A percentile compares a stretch with the other conserved stretches of the same genome.
Evolutionary conservation across 2,888 invertebrate genomes (phyloP).

Genomic region (Metopia argyrocephala): DNA sequence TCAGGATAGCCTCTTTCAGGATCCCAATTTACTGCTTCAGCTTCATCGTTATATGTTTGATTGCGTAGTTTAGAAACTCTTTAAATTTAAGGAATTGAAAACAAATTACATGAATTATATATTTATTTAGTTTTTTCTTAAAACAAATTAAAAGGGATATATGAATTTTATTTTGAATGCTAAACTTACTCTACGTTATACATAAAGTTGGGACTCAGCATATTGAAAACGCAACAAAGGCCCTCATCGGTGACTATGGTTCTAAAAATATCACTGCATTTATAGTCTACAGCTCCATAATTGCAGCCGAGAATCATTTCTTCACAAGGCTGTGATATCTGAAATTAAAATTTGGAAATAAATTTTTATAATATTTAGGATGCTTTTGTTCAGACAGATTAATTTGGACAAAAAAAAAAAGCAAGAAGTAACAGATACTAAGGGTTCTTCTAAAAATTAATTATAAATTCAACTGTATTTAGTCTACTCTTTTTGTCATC

Average conservation of each 20-base stretch:
- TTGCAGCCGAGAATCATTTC: constrained; percentile 85
- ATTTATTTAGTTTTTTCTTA: background rate
- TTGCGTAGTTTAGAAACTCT: constrained; percentile 34
- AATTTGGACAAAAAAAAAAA: no score
- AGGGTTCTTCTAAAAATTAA: no score
- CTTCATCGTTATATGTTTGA: constrained; percentile 25
- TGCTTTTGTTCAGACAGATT: no score
- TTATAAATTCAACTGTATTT: no score
- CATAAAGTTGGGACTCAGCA: constrained; percentile 81
- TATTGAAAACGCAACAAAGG: constrained; percentile 90
- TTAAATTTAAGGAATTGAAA: background rate
- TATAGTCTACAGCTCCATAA: constrained; percentile 82
- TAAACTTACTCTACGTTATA: constrained; percentile 54
- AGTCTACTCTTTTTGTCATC: no score
- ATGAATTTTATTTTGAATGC: no score
- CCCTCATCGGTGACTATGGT: constrained; percentile 83
- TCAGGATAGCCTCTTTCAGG: constrained; percentile 84
- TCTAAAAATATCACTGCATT: constrained; percentile 85
- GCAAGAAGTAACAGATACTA: no score
- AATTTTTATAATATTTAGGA: no score
- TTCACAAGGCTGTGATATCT: constrained; percentile 87
- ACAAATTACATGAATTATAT: no score
- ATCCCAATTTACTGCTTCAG: constrained; percentile 82
- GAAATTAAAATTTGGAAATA: background rate
- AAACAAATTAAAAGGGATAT: background rate